Percentiles rank a stretch among this genome's conserved stretches.
phyloP scores from a whole-genome alignment of 2,888 invertebrate species.

The Pachymerium ferrugineum region DNA sequence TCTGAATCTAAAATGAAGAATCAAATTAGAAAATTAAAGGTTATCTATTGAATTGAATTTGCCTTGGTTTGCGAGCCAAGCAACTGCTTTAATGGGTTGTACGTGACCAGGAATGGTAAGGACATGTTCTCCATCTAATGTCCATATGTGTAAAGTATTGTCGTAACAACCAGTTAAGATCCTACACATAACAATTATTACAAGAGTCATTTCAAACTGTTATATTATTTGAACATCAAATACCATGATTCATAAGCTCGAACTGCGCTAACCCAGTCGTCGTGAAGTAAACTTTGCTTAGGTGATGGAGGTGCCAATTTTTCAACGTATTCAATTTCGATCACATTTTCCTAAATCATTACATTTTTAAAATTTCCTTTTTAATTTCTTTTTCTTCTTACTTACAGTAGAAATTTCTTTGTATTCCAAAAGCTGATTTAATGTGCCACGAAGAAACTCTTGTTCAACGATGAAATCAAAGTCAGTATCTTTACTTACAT shows the following conservation, averaged over 20 bases:
- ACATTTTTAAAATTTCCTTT: background rate
- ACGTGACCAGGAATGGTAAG: constrained; percentile 79
- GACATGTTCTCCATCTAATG: constrained; percentile 72
- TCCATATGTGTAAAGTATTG: constrained; percentile 85
- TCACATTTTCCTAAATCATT: constrained; percentile 61
- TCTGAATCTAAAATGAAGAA: background rate
- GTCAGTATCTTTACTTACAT: background rate
- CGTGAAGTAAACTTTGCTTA: constrained; percentile 84
- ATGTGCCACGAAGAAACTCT: background rate
- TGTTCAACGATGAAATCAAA: constrained; percentile 27
- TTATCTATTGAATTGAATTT: background rate
- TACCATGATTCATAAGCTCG: constrained; percentile 65
- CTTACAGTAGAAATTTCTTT: constrained; percentile 10
- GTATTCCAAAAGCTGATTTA: background rate
- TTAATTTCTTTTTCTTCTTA: background rate
- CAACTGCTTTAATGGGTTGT: constrained; percentile 78
- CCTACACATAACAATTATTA: constrained; percentile 52
- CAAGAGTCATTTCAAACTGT: background rate
- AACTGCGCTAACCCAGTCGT: constrained; percentile 96
- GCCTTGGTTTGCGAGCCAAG: constrained; percentile 66
- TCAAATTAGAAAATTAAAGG: background rate
- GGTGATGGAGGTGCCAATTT: constrained; percentile 86
- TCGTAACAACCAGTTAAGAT: constrained; percentile 91
- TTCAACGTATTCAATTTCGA: constrained; percentile 87
- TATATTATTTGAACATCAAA: background rate